phyloP scores from a whole-genome alignment of 2,113 vertebrate genomes.

The Cepphus grylle region DNA sequence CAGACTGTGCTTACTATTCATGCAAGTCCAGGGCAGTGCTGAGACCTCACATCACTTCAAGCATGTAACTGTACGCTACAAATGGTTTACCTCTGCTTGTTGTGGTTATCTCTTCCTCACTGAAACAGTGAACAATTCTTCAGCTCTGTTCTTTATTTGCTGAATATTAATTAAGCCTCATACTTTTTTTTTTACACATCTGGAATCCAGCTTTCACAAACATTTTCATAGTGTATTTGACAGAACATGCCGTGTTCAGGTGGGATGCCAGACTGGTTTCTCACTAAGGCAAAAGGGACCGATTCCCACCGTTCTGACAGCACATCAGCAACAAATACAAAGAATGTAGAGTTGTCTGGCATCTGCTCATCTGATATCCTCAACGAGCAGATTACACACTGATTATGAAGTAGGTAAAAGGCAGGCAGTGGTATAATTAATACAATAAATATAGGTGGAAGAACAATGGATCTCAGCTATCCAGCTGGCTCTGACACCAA shows the following conservation, averaged over 20 bases:
- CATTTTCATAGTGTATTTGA: background rate
- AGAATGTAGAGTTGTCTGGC: background rate
- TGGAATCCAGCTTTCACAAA: background rate
- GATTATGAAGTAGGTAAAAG: background rate
- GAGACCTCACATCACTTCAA: background rate
- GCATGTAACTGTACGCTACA: background rate
- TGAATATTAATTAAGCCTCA: background rate
- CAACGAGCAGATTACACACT: background rate
- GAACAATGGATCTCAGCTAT: background rate
- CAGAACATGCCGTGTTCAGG: background rate
- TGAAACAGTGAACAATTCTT: background rate
- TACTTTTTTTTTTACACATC: background rate
- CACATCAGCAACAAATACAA: background rate
- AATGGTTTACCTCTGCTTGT: background rate
- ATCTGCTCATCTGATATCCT: background rate
- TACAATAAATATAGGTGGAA: background rate
- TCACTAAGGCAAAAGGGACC: background rate
- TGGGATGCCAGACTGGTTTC: background rate
- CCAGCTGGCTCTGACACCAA: background rate
- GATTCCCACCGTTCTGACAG: background rate
- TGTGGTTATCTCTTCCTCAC: background rate
- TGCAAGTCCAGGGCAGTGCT: background rate
- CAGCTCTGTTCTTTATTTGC: background rate
- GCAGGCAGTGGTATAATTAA: background rate
- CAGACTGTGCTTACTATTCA: background rate